Conservation (phyloP, 2,113 vertebrate genomes). For the Nothocercus julius region DNA sequence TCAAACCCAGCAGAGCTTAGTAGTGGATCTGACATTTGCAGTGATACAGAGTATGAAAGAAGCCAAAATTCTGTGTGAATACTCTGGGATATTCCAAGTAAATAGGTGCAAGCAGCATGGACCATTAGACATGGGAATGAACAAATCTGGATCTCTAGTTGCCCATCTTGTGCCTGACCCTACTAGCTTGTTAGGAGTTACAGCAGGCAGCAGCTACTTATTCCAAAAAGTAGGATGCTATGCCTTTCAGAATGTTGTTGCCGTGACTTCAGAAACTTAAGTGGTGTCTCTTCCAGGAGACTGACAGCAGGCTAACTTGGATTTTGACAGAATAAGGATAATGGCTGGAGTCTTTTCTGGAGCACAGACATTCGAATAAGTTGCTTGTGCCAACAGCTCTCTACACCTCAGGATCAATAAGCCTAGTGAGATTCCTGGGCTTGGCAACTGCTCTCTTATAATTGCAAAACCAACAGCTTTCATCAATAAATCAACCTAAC, state of each 20-base stretch:
- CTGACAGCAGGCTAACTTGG: neutral
- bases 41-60: neutral
- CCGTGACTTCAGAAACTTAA: neutral
- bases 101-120: neutral
- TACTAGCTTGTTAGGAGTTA: neutral
- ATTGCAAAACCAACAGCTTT: constrained; percentile 47
- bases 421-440: neutral
- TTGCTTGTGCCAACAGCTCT: neutral
- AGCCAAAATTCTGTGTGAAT: neutral
- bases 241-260: neutral
- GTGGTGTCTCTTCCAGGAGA: neutral
- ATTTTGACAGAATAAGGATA: neutral
- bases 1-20: neutral
- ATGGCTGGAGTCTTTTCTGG: neutral
- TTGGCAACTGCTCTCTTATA: constrained; percentile 27
- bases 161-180: neutral
- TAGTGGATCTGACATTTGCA: neutral
- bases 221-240: neutral
- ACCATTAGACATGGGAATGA: neutral
- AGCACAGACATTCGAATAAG: neutral
- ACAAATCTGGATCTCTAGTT: neutral
- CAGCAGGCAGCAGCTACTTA: neutral
- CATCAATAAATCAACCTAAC: constrained; percentile 57
- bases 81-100: neutral
- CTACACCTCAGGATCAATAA: constrained; percentile 28